phyloP scores from a whole-genome alignment of 1,140 invertebrate genomes.

The Pantala flavescens region DNA sequence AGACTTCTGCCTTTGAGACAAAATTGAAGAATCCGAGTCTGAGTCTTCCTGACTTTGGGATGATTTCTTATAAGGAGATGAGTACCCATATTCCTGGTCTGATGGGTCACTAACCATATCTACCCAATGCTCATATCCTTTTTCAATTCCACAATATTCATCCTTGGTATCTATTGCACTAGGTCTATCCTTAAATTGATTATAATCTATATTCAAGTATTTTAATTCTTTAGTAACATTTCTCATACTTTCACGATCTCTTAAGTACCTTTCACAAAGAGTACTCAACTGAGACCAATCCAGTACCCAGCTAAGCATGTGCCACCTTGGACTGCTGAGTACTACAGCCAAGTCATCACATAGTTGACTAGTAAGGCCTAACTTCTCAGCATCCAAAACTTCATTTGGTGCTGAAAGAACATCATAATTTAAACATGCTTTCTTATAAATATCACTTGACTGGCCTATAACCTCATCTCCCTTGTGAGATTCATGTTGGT shows the following conservation, averaged over 20 bases:
- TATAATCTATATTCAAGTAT: slow-evolving; percentile 53
- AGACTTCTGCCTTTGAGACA: slow-evolving; percentile 15
- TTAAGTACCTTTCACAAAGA: slow-evolving; percentile 47
- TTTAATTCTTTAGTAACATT: slow-evolving; percentile 49
- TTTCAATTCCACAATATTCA: slow-evolving; percentile 42
- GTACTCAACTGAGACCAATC: slow-evolving; percentile 46
- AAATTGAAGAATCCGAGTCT: slow-evolving; percentile 19
- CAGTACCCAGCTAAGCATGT: slow-evolving; percentile 48
- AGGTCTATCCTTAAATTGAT: slow-evolving; percentile 47
- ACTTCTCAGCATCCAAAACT: slow-evolving; percentile 38
- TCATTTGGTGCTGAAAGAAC: slow-evolving; percentile 38
- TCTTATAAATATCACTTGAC: slow-evolving; percentile 16
- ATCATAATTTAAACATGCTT: slow-evolving; percentile 37
- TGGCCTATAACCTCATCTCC: not conserved
- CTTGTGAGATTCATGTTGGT: too few relatives aligned
- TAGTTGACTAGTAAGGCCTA: slow-evolving; percentile 45
- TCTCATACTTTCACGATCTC: slow-evolving; percentile 45
- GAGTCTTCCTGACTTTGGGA: slow-evolving; percentile 11
- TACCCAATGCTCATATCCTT: slow-evolving; percentile 43
- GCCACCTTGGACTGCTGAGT: slow-evolving; percentile 47
- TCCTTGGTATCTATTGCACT: slow-evolving; percentile 33
- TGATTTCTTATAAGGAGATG: slow-evolving; percentile 9
- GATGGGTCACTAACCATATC: slow-evolving; percentile 28
- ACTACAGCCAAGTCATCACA: slow-evolving; percentile 51
- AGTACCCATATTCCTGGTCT: slow-evolving; percentile 16